Evolutionary conservation across 1,140 invertebrate genomes (phyloP), one percentile per base, ranked within the genome.

Genomic region (Wiebesia pumilae): DNA sequence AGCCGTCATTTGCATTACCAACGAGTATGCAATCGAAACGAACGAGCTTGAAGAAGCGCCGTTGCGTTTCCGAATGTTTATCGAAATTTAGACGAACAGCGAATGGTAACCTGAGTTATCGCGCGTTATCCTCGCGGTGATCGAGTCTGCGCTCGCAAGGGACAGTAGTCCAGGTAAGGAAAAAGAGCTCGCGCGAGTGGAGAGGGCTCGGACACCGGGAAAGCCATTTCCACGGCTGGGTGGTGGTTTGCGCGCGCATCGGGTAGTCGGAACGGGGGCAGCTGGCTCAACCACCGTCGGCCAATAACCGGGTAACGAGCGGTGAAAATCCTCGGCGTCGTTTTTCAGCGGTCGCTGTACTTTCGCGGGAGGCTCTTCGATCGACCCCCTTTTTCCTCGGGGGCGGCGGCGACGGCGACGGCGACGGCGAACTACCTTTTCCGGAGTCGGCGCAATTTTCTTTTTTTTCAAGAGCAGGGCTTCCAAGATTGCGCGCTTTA

Each of bases 301-400:
- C 77, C 84, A 85, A 85, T 85, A 85, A 85, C 84, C 84, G 65
- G 62, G 77, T 85, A 85, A 85, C 84, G 84, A 71, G 21, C 77
- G 75, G 62, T 51, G 54, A 80, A 85, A 85, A 85, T 79, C 40
- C 62, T 58, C 71, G 27, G n/a, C 58, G 27, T 54, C 73, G 30
- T 47, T 79, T 6, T 81, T 54, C 4, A 33, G n/a, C 81, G 67
- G 67, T 67, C 62, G 43, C 27, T 84, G 83, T 58, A 65, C 73
- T 78, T 78, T 78, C 73, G 38, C 12, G 40, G 19, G 7, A 67
- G 38, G 58, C 19, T 27, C 30, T 71, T 82, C 65, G 65, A 82
- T 51, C 69, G 81, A 82, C 65, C 65, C 65, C 38, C 33, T 83
- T 83, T 83, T 67, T 30, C 58, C n/a, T 33, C 0, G 78, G 16